phyloP scores from a whole-genome alignment of 2,113 vertebrate genomes.

The Bombycilla garrulus region DNA sequence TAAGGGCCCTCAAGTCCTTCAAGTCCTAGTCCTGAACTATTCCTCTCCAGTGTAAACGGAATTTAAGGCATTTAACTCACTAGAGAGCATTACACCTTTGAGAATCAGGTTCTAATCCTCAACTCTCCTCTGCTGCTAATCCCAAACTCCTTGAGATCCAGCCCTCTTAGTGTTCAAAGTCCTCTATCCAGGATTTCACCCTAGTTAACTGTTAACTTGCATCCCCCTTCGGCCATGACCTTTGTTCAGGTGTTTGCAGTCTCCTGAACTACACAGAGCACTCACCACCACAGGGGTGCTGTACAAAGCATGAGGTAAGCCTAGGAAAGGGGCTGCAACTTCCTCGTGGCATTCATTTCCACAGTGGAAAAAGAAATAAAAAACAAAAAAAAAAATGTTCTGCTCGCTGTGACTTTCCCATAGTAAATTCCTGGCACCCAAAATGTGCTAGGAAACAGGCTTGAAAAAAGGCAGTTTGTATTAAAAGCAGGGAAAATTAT shows the following conservation, averaged over 20 bases:
- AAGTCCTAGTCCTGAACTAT: not conserved
- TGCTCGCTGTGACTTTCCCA: not conserved
- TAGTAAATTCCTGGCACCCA: not conserved
- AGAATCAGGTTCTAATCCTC: not conserved
- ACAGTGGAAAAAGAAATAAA: not conserved
- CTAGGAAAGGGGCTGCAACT: not conserved
- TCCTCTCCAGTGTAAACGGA: not conserved
- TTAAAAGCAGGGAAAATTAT: not conserved
- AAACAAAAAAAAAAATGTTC: not conserved
- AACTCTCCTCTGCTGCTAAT: not conserved
- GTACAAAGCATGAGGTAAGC: not conserved
- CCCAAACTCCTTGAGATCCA: not conserved
- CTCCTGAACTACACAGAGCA: not conserved
- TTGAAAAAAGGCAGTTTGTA: not conserved
- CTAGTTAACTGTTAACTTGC: slow-evolving; percentile 36
- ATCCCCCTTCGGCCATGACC: not conserved
- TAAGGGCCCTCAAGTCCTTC: not conserved
- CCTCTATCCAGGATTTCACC: not conserved
- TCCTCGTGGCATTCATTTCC: not conserved
- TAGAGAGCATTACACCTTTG: not conserved
- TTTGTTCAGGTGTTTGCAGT: not conserved
- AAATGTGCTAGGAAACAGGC: not conserved
- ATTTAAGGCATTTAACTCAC: not conserved
- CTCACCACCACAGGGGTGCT: not conserved
- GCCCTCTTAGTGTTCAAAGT: slow-evolving; percentile 2